phyloP scores from a whole-genome alignment of 2,797 vertebrate genomes.

The Myripristis jacobus region DNA sequence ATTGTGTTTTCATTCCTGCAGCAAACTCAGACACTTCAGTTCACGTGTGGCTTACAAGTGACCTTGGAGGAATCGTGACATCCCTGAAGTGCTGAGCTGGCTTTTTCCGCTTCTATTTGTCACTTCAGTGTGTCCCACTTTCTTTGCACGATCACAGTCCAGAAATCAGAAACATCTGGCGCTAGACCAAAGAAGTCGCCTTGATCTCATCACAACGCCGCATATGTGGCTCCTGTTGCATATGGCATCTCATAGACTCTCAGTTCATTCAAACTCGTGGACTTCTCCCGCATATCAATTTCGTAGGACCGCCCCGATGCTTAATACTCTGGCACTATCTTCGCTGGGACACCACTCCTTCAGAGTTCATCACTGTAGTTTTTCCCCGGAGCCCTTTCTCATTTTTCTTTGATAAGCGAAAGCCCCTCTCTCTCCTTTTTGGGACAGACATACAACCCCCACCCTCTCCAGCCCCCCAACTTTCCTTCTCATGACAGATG shows the following conservation, averaged over 20 bases:
- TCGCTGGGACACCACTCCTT: constrained; percentile 50
- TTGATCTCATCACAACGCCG: constrained; percentile 49
- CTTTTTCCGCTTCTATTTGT: constrained; percentile 49
- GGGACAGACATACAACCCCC: constrained; percentile 32
- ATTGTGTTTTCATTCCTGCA: constrained; percentile 2
- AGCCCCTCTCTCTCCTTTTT: constrained; percentile 55
- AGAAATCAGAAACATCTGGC: constrained; percentile 57
- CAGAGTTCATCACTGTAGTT: constrained; percentile 62
- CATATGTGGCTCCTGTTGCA: constrained; percentile 54
- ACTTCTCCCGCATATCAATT: constrained; percentile 40
- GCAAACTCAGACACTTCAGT: constrained; percentile 8
- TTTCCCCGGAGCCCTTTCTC: constrained; percentile 23
- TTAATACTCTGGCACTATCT: constrained; percentile 49
- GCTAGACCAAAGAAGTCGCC: constrained; percentile 37
- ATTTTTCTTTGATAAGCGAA: constrained; percentile 46
- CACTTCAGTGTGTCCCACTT: constrained; percentile 36
- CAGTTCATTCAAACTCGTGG: constrained; percentile 26
- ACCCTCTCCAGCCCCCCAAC: background rate
- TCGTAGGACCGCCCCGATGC: background rate
- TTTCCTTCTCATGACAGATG: constrained; percentile 71
- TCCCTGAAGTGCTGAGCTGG: constrained; percentile 21
- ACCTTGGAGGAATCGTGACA: constrained; percentile 34
- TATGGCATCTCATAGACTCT: constrained; percentile 40
- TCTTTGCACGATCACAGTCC: constrained; percentile 35
- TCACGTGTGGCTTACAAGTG: constrained; percentile 21